phyloP scores from a whole-genome alignment of 2,888 invertebrate genomes.

The Pterobdella sp. region DNA sequence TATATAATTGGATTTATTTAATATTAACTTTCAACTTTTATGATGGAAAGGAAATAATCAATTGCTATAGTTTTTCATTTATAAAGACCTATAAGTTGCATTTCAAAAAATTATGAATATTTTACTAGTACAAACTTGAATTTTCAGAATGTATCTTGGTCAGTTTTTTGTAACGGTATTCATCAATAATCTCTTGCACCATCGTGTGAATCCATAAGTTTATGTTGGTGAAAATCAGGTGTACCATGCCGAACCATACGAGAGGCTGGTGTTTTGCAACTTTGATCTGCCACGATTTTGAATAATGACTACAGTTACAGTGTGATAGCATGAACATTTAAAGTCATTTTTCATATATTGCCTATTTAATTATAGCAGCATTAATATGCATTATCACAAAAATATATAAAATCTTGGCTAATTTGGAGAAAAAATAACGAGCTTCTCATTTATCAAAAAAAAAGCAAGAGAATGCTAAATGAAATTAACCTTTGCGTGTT shows the following conservation, averaged over 20 bases:
- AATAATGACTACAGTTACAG: not conserved
- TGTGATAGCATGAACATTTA: not conserved
- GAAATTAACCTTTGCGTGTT: slow-evolving; percentile 49
- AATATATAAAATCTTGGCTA: not conserved
- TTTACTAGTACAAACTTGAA: not conserved
- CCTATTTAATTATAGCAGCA: not conserved
- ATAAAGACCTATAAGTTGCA: not conserved
- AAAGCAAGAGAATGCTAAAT: no score
- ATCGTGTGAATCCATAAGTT: slow-evolving; percentile 88
- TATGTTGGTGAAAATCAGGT: slow-evolving; percentile 92
- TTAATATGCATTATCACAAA: not conserved
- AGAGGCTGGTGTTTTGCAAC: slow-evolving; percentile 77
- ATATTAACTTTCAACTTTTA: no score
- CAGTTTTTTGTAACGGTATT: slow-evolving; percentile 10
- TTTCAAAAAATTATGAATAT: not conserved
- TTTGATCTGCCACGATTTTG: slow-evolving; percentile 22
- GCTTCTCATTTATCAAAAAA: no score
- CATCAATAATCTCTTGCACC: slow-evolving; percentile 31
- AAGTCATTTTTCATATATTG: not conserved
- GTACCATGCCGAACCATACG: slow-evolving; percentile 93
- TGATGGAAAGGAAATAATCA: no score
- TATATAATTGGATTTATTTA: no score
- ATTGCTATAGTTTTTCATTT: not conserved
- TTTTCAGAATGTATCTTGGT: not conserved
- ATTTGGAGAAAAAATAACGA: no score